Percentiles rank a stretch among this genome's conserved stretches.
Conservation (phyloP, 2,888 invertebrate genomes). For the Drepana falcataria region DNA sequence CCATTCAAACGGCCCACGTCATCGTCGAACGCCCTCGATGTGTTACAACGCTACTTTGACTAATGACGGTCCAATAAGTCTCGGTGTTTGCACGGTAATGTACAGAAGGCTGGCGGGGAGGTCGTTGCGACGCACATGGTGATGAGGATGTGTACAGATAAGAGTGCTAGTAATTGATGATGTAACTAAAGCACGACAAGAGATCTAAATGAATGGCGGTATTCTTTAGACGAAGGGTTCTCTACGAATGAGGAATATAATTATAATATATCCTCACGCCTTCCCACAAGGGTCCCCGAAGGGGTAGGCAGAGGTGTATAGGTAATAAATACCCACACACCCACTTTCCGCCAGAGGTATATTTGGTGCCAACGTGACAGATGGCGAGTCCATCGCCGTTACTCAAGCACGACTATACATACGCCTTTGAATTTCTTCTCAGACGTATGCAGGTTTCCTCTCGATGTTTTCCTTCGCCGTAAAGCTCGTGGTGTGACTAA, state of each 20-base stretch:
- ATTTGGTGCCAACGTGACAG: too few species aligned
- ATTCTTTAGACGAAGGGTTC: neutral
- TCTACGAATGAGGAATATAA: slow-evolving; percentile 9
- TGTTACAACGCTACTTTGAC: neutral
- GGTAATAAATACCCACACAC: too few species aligned
- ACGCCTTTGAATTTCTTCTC: too few species aligned
- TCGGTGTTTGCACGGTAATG: neutral
- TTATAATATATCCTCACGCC: too few species aligned
- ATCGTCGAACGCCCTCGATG: neutral
- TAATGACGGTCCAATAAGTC: neutral
- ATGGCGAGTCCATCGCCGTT: too few species aligned
- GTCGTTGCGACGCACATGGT: neutral
- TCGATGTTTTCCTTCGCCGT: too few species aligned
- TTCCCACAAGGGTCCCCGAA: too few species aligned
- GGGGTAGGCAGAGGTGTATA: too few species aligned
- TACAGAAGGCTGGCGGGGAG: neutral
- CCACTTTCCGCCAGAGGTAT: too few species aligned
- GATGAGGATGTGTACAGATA: neutral
- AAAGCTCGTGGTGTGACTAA: too few species aligned
- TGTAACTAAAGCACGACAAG: neutral
- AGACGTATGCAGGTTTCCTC: too few species aligned
- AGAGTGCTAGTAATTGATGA: neutral
- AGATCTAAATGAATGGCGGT: neutral
- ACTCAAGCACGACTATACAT: too few species aligned
- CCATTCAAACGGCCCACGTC: neutral